Base-by-base conservation (phyloP, 1,140 invertebrate species). In the Neodiprion pinetum region DNA sequence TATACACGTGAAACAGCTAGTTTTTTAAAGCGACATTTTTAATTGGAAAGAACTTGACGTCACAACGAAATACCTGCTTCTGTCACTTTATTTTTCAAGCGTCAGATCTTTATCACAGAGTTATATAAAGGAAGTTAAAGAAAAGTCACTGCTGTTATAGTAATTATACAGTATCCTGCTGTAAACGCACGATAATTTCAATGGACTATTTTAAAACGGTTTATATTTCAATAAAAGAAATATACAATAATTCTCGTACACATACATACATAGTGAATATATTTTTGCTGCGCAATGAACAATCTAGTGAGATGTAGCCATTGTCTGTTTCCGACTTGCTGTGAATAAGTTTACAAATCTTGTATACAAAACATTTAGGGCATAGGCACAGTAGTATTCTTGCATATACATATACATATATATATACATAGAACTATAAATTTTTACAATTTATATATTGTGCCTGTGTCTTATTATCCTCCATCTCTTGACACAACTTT, bases 1-100 rank as follows among this genome's bases (percentile, higher is more conserved):
- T 77, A 80, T 79, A 80, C 77, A 78, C 76, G 75, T 80, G 79
- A 78, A 11, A 74, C 80, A 80, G 79, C 80, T 80, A 72, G 14
- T 65, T 72, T 14, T 61, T 65, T 9, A 72, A 65, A 72, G 23
- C 71, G 61, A 12, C 1, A 65, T 72, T 72, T 50, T 53, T 7
- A 53, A 50, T 50, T 47, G 53, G 61, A 50, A 28, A 72, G 61
- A 9, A 72, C n/a, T 47, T 21, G 8, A 61, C 28, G 48, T 48
- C 47, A 53, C 21, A 23, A 65, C 50, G 71, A n/a, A 40, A 17
- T 61, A 67, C 66, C 48, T 48, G 48, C 28, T 40, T 47, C 14
- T 66, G n/a, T 75, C 40, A 11, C 53, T 48, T 74, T 53, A 47
- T 74, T 47, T 47, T 49, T 70, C 14, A 40, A 74, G 70, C 12